Evolutionary conservation across 2,113 vertebrate genomes (phyloP).

Genomic region (Grammatotria lemairii): DNA sequence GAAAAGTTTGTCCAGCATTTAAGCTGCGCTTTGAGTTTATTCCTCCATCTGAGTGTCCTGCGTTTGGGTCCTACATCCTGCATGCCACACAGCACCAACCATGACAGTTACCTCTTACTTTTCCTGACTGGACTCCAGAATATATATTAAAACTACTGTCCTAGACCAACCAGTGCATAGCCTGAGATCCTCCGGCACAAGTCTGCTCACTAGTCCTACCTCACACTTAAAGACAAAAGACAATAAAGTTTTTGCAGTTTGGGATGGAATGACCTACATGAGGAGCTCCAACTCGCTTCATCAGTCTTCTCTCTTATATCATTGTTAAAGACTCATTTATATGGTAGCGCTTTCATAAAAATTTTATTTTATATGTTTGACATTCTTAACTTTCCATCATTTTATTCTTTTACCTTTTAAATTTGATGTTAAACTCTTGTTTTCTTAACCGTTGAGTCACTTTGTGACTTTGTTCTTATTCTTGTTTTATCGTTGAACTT

Average conservation of each 20-base stretch:
- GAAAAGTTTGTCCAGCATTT: not conserved
- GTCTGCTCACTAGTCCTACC: not conserved
- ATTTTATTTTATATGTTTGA: not conserved
- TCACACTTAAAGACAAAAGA: not conserved
- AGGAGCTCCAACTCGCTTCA: not conserved
- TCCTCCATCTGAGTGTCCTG: not conserved
- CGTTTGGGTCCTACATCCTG: not conserved
- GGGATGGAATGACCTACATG: rapidly evolving
- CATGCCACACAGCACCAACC: not conserved
- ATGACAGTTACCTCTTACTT: not conserved
- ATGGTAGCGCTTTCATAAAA: not conserved
- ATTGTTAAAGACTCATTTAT: not conserved
- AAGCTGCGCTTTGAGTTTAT: not conserved
- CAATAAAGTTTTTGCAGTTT: not conserved
- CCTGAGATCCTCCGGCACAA: not conserved
- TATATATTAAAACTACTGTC: not conserved
- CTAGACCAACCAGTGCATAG: not conserved
- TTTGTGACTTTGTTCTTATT: not conserved
- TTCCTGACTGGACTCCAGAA: not conserved
- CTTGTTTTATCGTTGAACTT: rapidly evolving
- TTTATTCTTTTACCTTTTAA: not conserved
- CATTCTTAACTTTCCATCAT: not conserved
- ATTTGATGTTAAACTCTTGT: not conserved
- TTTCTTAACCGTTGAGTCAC: not conserved
- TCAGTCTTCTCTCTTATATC: not conserved